Evolutionary conservation across 1,140 invertebrate genomes (phyloP), one percentile per base, ranked within the genome.

Genomic region (Sesamia nonagrioides): DNA sequence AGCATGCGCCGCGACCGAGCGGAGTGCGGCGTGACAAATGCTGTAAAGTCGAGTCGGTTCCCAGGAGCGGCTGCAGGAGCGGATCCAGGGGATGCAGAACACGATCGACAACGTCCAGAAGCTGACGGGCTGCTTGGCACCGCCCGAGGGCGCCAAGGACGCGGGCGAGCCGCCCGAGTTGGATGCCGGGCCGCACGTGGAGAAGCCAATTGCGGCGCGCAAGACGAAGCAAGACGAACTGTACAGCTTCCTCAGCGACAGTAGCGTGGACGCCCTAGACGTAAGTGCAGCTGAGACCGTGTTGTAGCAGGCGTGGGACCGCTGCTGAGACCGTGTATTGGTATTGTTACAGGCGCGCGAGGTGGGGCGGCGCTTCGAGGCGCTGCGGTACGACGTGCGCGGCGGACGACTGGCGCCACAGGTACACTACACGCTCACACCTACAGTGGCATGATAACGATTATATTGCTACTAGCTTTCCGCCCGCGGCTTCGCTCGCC

Each of bases 61-160:
- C 15, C 58, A 91, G 88, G 91, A 87, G 21, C 82, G 85, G 48
- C 84, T 91, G 13, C 86, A 89, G 68, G 80, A 88, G 9, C 88
- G 86, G 58, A 89, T 91, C 66, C 71, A 82, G 58, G 77, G 77
- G 7, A 91, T 92, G 89, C 85, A 89, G 81, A 86, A 82, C 33
- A 91, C 83, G 0, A 91, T 92, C 27, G 89, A 91, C 81, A 92
- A 91, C 68, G 88, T 91, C 13, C 89, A 91, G 78, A 91, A 92
- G 79, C 76, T 92, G 40, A 86, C 87, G 7, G 85, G 83, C 6
- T 85, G 78, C 7, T 61, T 58, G 2, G 33, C 54, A n/a, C 17
- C 33, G 7, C 21, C n/a, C 42, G 18, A 27, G 9, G 18, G 15
- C 27, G 69, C 45, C 9, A 3, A 8, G 45, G 60, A 1, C 13